These are phyloP conservation scores for Cephus nigrinus DNA, from an alignment of 2,888 invertebrate genomes.

Conservation along the genomic window DNA sequence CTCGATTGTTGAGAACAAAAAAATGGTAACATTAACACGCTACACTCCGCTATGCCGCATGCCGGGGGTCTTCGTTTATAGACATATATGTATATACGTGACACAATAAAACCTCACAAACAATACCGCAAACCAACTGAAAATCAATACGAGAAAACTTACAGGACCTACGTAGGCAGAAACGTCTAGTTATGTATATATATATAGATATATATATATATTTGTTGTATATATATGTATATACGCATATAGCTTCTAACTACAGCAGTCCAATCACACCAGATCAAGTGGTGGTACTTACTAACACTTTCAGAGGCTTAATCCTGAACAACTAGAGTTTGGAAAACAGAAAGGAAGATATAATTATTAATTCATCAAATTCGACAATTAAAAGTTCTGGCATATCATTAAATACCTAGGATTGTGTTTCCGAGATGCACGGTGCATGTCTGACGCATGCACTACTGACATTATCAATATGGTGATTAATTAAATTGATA, in stretches of 20 bases:
- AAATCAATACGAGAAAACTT: slow-evolving; percentile 19
- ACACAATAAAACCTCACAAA: slow-evolving; percentile 13
- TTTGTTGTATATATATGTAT: slow-evolving; percentile 20
- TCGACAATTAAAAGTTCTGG: slow-evolving; percentile 6
- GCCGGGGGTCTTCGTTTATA: slow-evolving; percentile 18
- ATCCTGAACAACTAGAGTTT: slow-evolving; percentile 96
- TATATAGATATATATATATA: slow-evolving; percentile 8
- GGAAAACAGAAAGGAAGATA: slow-evolving; percentile 68
- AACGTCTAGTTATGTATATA: slow-evolving; percentile 5
- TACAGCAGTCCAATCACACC: slow-evolving; percentile 68
- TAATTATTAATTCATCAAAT: slow-evolving; percentile 54
- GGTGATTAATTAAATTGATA: background rate
- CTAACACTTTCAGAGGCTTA: slow-evolving; percentile 97
- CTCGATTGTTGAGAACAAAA: background rate
- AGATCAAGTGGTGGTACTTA: slow-evolving; percentile 81
- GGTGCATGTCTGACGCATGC: slow-evolving; percentile 44
- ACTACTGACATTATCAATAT: background rate
- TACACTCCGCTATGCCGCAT: slow-evolving; percentile 21
- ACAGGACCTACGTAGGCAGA: slow-evolving; percentile 15
- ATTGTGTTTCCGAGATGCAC: slow-evolving; percentile 49
- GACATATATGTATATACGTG: background rate
- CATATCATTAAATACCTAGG: slow-evolving; percentile 8
- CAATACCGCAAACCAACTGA: slow-evolving; percentile 19
- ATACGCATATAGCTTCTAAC: slow-evolving; percentile 65
- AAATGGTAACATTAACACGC: slow-evolving; percentile 14